phyloP scores from a whole-genome alignment of 2,113 vertebrate genomes.

The Saimiri boliviensis region DNA sequence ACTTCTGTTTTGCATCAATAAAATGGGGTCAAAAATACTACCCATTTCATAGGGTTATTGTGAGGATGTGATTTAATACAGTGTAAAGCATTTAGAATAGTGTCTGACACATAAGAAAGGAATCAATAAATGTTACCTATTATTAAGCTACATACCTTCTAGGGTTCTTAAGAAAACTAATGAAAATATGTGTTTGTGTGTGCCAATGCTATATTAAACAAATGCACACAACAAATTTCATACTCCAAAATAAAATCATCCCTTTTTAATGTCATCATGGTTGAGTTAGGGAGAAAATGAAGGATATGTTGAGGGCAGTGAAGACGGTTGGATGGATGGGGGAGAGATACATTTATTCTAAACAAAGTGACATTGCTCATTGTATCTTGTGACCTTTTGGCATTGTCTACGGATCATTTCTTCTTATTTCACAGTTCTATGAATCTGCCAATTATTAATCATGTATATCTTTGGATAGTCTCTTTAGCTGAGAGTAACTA shows the following conservation, averaged over 20 bases:
- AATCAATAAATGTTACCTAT: neutral
- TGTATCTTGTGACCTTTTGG: neutral
- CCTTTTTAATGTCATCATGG: neutral
- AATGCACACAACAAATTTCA: neutral
- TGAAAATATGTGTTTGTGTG: neutral
- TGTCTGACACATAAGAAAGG: neutral
- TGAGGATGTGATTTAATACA: neutral
- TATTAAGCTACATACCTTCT: neutral
- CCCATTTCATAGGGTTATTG: neutral
- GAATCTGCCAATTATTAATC: neutral
- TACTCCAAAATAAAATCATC: neutral
- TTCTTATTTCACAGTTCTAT: neutral
- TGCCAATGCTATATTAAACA: neutral
- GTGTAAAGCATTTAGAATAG: neutral
- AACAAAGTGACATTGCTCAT: neutral
- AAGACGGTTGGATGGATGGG: neutral
- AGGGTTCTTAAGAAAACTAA: slow-evolving; percentile 1
- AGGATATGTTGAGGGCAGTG: neutral
- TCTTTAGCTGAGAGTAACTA: neutral
- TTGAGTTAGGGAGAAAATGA: neutral
- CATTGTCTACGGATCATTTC: neutral
- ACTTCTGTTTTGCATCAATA: neutral
- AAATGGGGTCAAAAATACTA: neutral
- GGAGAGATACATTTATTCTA: neutral
- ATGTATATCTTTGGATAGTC: neutral